Base-by-base conservation (phyloP, 2,797 vertebrate genomes). In the Betta splendens region DNA sequence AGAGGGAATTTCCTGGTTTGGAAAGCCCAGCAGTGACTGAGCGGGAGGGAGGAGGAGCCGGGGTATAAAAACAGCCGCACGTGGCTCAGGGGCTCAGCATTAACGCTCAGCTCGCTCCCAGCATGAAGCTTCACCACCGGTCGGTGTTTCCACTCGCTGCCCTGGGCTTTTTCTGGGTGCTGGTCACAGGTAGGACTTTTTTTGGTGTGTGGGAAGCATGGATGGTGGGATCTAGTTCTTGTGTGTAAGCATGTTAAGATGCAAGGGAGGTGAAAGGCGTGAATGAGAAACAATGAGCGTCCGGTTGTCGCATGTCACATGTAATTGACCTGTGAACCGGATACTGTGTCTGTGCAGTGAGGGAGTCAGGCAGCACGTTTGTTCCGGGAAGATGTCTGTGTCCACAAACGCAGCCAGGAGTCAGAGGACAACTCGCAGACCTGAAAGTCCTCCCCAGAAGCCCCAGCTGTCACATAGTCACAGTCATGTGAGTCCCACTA, bases 311-410 rank as follows among this genome's bases (percentile, higher is more conserved):
- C n/a, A n/a, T n/a, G n/a, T n/a, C n/a, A n/a, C n/a, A n/a, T 62
- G 45, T 5, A 71, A 21, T 72, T 55, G 64, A 68, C 40, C 35
- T 56, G 12, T 77, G 68, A 75, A 80, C 75, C 40, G 64, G 33
- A 77, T 79, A 64, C 25, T 29, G 15, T 69, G 38, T 75, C 9
- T 83, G 32, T 62, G 57, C 80, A 93, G 92, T 77, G 59, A 76
- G 54, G 5, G 39, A 58, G 31, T 75, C 70, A 38, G 68, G 74
- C 3, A 28, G 80, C 40, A 64, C 72, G 2, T 78, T 79, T 70
- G 63, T 93, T 22, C 90, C 92, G 0, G 86, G 81, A n/a, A 86
- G 91, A 73, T 94, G 93, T 65, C 1, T 55, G 48, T 94, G 93
- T 76, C 77, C 51, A 2, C 1, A 42, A 0, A 69, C 59, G 0